Conservation (phyloP, 2,888 invertebrate genomes). For the Ecdyonurus torrentis region DNA sequence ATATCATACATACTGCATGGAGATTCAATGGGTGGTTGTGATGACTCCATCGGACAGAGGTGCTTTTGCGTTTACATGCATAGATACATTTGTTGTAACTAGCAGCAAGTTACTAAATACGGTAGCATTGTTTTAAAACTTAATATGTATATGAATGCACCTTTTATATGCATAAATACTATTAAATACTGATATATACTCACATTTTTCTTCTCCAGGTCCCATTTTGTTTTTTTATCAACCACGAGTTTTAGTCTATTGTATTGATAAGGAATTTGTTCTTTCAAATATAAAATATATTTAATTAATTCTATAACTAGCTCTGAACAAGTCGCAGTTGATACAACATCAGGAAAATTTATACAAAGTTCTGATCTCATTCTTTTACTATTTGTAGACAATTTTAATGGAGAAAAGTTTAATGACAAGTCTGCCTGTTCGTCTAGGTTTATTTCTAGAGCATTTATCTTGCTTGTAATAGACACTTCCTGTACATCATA, state of each 20-base stretch:
- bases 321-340: not conserved
- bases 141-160: no score
- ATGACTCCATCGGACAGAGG: no score
- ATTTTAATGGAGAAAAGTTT: no score
- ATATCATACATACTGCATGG: no score
- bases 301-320: not conserved
- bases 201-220: not conserved
- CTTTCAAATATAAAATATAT: not conserved
- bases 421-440: no score
- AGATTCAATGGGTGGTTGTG: no score
- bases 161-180: not conserved
- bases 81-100: no score
- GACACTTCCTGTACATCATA: no score
- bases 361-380: not conserved
- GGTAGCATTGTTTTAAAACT: not conserved
- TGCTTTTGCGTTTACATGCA: no score
- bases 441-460: no score
- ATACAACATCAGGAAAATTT: not conserved
- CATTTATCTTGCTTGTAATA: no score
- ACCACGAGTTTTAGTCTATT: not conserved
- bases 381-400: not conserved
- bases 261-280: not conserved
- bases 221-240: not conserved
- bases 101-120: no score
- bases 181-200: not conserved